These are phyloP conservation scores for Drosophila neotestacea DNA, from an alignment of 2,888 invertebrate species.

Conservation along the genomic window DNA sequence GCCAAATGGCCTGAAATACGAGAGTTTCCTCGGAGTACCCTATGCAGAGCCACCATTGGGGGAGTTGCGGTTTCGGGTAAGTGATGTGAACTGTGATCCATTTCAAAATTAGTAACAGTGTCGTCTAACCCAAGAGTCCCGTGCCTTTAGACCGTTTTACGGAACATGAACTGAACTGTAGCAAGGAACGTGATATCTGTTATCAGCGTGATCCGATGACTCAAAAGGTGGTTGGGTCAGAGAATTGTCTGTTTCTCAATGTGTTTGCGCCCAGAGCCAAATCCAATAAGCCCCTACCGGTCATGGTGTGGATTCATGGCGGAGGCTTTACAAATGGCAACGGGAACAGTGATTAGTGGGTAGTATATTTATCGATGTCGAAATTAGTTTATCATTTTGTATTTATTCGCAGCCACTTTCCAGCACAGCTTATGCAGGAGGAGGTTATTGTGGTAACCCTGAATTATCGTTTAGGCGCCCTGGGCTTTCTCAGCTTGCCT, in stretches of 20 bases:
- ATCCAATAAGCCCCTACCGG: slow-evolving; percentile 66
- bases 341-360: slow-evolving; percentile 82
- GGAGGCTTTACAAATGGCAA: slow-evolving; percentile 83
- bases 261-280: slow-evolving; percentile 79
- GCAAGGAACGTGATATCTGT: slow-evolving; percentile 76
- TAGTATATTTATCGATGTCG: not conserved
- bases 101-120: not conserved
- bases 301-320: slow-evolving; percentile 85
- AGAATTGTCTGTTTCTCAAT: slow-evolving; percentile 83
- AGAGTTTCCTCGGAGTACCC: slow-evolving; percentile 87
- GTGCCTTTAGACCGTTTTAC: slow-evolving; percentile 77
- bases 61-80: slow-evolving; percentile 83
- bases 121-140: slow-evolving; percentile 73
- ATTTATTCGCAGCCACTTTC: slow-evolving; percentile 72
- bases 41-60: slow-evolving; percentile 87
- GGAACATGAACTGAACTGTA: slow-evolving; percentile 80
- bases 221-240: slow-evolving; percentile 74
- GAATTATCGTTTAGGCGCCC: slow-evolving; percentile 83
- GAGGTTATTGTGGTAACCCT: slow-evolving; percentile 83
- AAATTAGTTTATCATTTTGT: not conserved
- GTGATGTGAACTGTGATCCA: not conserved
- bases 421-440: slow-evolving; percentile 81
- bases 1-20: slow-evolving; percentile 84
- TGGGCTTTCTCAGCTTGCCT: slow-evolving; percentile 83
- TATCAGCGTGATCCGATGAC: slow-evolving; percentile 80